A percentile compares a stretch with the other conserved stretches of the same genome.
phyloP scores from a whole-genome alignment of 2,888 invertebrate species.

The Drosophila quinaria region DNA sequence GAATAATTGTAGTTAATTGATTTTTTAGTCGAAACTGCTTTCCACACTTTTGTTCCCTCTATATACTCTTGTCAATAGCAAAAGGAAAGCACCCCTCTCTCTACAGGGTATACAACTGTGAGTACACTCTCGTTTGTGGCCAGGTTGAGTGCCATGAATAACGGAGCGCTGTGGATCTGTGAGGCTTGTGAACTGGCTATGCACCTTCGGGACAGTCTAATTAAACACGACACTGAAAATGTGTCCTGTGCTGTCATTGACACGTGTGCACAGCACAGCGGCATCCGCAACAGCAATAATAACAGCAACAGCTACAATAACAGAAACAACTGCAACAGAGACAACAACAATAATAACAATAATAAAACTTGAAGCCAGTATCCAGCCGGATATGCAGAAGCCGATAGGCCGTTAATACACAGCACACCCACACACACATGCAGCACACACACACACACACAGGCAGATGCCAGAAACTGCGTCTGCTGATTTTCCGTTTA shows the following conservation, averaged over 20 bases:
- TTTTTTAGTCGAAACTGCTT: background rate
- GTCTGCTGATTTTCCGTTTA: conserved; percentile 74
- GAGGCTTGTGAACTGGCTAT: conserved; percentile 25
- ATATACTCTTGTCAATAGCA: background rate
- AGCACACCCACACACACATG: conserved; percentile 25
- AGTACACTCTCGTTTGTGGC: conserved; percentile 19
- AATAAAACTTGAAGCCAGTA: conserved; percentile 58
- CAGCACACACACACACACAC: conserved; percentile 12
- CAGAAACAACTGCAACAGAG: conserved; percentile 24
- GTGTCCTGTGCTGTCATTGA: conserved; percentile 76
- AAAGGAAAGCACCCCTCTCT: background rate
- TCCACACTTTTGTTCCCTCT: background rate
- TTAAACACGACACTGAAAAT: conserved; percentile 80
- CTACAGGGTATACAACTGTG: conserved; percentile 16
- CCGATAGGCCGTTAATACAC: conserved; percentile 78
- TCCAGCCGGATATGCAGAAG: conserved; percentile 75
- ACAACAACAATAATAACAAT: conserved; percentile 44
- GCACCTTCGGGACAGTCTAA: conserved; percentile 76
- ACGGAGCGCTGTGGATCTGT: conserved; percentile 33
- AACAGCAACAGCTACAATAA: conserved; percentile 31
- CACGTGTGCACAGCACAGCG: conserved; percentile 67
- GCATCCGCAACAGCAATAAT: conserved; percentile 35
- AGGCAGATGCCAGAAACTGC: conserved; percentile 40
- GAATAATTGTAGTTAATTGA: no score
- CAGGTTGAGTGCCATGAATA: conserved; percentile 37